Evolutionary conservation across 1,140 invertebrate genomes (phyloP), one percentile per base, ranked within the genome.

Genomic region (Drosophila navojoa): DNA sequence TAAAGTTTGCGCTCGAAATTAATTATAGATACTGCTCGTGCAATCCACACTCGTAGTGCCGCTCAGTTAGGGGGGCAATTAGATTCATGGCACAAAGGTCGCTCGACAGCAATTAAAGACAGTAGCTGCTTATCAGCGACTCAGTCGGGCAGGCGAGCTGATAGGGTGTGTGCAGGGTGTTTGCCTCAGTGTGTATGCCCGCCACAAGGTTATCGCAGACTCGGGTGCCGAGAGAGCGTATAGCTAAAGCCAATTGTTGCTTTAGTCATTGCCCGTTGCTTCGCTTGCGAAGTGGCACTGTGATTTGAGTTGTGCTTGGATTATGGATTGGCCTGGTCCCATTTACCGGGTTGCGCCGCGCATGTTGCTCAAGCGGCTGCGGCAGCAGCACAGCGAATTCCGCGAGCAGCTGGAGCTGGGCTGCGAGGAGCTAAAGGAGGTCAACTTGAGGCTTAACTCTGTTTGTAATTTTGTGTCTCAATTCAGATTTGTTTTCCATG

Each of bases 321-420:
- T 57, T 62, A 85, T 87, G 82, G 61, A 59, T 67, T 80, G 84
- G 76, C 61, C 69, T 45, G 54, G 69, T 57, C 45, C 59, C 13
- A 60, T 55, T 42, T 73, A 54, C 25, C 71, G 74, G 32, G n/a
- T 16, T 52, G 68, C 68, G 19, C 76, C 82, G 47, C 82, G 79
- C 53, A 89, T 89, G 84, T 68, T 91, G 67, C 47, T 91, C 32
- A 89, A 91, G 38, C 76, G 67, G 38, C 59, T 91, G 71, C 75
- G 89, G n/a, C 58, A 77, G 16, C 78, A 81, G 40, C 81, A 68
- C 10, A 64, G 53, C 15, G 68, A 79, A 19, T 15, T 90, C 16
- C 57, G 69, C 19, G 77, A 90, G 19, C 81, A 81, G n/a, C 49
- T 91, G 52, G 84, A 91, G 53, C 78, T 63, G 55, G 54, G 81